phyloP scores from a whole-genome alignment of 2,113 vertebrate genomes.

The Chaetura pelagica region DNA sequence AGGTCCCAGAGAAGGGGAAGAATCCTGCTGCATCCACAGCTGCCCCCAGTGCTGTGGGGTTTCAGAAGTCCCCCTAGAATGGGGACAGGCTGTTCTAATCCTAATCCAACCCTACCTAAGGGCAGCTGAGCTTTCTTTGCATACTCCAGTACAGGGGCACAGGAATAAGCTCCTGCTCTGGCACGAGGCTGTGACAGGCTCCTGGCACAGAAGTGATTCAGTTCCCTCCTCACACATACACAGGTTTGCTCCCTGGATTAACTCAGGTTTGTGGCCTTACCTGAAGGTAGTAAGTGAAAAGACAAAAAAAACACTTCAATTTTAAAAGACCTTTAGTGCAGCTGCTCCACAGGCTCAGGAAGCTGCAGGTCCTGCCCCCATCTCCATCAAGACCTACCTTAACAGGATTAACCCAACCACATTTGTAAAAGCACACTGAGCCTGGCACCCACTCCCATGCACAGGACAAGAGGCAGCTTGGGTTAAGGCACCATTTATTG shows the following conservation, averaged over 20 bases:
- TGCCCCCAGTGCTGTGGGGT: not conserved
- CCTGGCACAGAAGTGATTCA: too few species aligned
- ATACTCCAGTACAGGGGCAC: not conserved
- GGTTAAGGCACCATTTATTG: not conserved
- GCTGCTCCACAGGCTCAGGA: not conserved
- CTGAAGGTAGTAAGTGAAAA: accelerated
- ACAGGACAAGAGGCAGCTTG: not conserved
- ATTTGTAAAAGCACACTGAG: accelerated
- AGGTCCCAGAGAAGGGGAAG: too few species aligned
- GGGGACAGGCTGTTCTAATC: not conserved
- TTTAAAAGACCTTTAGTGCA: not conserved
- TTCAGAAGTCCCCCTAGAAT: not conserved
- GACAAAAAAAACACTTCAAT: not conserved
- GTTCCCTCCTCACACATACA: too few species aligned
- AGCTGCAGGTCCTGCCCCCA: not conserved
- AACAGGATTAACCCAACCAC: not conserved
- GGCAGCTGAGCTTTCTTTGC: not conserved
- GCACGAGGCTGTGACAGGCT: too few species aligned
- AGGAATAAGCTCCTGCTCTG: not conserved
- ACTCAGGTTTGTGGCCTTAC: not conserved
- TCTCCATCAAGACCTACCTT: not conserved
- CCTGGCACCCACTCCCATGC: not conserved
- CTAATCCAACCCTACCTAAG: not conserved
- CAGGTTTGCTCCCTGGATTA: not conserved
- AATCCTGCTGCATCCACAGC: not conserved